phyloP scores from a whole-genome alignment of 92 coral and sea anemone species.

The Bergia puertoricense region DNA sequence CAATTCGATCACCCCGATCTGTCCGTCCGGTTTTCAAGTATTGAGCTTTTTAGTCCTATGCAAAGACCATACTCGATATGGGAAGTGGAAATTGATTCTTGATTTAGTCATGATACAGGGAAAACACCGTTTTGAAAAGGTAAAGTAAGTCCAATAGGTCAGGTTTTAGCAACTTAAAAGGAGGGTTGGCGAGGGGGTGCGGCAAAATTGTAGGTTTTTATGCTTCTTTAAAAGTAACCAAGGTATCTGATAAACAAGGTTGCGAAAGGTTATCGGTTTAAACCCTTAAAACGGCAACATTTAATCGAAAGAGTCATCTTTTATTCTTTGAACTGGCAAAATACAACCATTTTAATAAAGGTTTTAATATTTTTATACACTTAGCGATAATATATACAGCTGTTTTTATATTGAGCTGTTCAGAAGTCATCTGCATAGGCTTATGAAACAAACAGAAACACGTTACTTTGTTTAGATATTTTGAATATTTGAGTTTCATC shows the following conservation, averaged over 20 bases:
- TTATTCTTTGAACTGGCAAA: background rate
- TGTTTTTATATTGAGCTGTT: background rate
- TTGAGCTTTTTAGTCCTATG: too few relatives aligned
- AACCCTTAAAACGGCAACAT: background rate
- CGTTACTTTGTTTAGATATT: background rate
- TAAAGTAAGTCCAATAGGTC: background rate
- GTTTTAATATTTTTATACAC: background rate
- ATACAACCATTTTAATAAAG: background rate
- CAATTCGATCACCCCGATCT: too few relatives aligned
- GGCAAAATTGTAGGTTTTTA: background rate
- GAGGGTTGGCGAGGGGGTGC: background rate
- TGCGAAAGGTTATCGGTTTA: background rate
- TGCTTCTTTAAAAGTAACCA: background rate
- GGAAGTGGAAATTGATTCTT: too few relatives aligned
- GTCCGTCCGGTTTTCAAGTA: too few relatives aligned
- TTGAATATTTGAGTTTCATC: too few relatives aligned
- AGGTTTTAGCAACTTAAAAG: too few relatives aligned
- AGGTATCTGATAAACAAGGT: background rate
- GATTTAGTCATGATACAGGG: too few relatives aligned
- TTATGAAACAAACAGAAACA: background rate
- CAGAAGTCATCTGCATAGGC: background rate
- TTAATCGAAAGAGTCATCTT: too few relatives aligned
- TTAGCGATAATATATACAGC: background rate
- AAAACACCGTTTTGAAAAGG: too few relatives aligned
- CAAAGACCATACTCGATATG: too few relatives aligned